Percentiles rank a stretch among this genome's conserved stretches.
phyloP scores from a whole-genome alignment of 1,140 invertebrate species.

The Cyclargus thomasi region DNA sequence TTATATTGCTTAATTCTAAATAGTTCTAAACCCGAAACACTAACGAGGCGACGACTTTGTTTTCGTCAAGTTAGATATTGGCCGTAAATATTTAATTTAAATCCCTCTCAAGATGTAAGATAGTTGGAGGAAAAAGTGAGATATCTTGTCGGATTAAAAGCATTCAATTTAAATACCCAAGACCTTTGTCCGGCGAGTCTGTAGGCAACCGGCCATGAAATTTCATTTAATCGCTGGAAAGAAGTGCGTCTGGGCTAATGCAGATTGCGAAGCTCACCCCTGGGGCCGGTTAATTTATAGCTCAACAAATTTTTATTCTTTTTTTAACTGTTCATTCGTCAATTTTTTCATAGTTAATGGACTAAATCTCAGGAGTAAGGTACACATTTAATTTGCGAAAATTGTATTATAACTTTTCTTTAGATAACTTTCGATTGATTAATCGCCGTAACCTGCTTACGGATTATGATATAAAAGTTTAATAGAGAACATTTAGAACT shows the following conservation, averaged over 20 bases:
- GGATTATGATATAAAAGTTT: not conserved
- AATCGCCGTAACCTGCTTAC: not conserved
- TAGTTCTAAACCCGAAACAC: not conserved
- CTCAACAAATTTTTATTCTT: slow-evolving; percentile 70
- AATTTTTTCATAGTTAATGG: slow-evolving; percentile 59
- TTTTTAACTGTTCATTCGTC: slow-evolving; percentile 59
- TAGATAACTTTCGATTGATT: slow-evolving; percentile 5
- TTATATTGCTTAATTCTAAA: not conserved
- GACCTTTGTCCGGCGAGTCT: slow-evolving; percentile 62
- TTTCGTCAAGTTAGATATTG: not conserved
- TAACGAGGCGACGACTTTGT: not conserved
- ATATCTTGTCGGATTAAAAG: slow-evolving; percentile 55
- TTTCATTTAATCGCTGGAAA: slow-evolving; percentile 70
- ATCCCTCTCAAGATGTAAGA: slow-evolving; percentile 4
- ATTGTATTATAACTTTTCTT: slow-evolving; percentile 25
- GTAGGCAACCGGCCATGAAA: slow-evolving; percentile 63
- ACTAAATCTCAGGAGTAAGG: slow-evolving; percentile 41
- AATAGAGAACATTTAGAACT: no score
- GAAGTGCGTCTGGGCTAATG: slow-evolving; percentile 70
- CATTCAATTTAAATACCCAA: slow-evolving; percentile 65
- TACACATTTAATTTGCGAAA: slow-evolving; percentile 35
- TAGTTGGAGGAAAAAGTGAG: slow-evolving; percentile 40
- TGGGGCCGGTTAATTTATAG: slow-evolving; percentile 64
- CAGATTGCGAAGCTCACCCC: slow-evolving; percentile 62
- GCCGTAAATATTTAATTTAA: not conserved